Evolutionary conservation across 2,113 vertebrate species (phyloP).

Genomic region (Sturnus vulgaris): DNA sequence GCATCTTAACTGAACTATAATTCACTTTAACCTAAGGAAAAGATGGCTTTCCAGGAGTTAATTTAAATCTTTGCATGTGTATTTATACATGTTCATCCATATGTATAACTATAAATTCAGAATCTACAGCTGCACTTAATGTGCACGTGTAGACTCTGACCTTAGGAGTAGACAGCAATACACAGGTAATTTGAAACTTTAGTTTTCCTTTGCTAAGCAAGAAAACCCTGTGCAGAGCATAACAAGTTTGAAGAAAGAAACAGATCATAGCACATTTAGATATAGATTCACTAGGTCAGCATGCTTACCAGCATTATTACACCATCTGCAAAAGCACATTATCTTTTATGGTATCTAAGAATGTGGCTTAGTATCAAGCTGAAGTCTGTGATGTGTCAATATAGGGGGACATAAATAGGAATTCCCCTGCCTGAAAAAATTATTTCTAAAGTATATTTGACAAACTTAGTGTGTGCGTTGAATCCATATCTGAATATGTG

Average conservation of each 20-base stretch:
- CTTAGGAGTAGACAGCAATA: background rate
- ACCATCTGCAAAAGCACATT: background rate
- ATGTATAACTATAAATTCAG: background rate
- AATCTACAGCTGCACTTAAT: background rate
- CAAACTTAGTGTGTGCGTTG: background rate
- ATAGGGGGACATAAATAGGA: background rate
- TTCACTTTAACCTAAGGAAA: background rate
- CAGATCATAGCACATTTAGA: background rate
- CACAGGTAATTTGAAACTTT: background rate
- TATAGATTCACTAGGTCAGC: background rate
- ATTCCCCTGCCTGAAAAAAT: background rate
- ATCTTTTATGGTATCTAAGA: background rate
- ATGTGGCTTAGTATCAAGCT: background rate
- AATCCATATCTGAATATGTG: background rate
- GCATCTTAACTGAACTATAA: background rate
- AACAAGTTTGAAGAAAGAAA: background rate
- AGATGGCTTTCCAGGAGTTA: background rate
- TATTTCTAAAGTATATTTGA: background rate
- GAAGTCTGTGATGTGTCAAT: background rate
- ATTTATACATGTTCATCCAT: background rate
- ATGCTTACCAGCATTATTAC: background rate
- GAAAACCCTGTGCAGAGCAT: background rate
- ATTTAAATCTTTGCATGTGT: background rate
- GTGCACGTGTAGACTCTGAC: background rate
- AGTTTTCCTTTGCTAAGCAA: background rate